These are phyloP conservation scores for Notothenia coriiceps DNA, from an alignment of 2,113 vertebrate genomes.

Conservation along the genomic window DNA sequence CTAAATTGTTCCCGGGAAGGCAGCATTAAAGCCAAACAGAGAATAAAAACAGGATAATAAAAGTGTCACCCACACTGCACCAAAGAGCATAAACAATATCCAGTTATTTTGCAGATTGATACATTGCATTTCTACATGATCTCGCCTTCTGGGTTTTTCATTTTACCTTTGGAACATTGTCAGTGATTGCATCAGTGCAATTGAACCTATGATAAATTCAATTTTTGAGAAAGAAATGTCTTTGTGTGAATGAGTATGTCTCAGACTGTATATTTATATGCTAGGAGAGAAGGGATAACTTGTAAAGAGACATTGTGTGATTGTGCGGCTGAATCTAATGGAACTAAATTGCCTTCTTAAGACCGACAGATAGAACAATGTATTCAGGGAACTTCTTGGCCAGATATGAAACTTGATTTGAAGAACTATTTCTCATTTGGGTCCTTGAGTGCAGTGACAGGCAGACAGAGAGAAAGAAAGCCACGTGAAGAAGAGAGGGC, in stretches of 20 bases:
- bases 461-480: constrained; percentile 41
- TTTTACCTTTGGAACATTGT: background rate
- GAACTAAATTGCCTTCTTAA: constrained; percentile 44
- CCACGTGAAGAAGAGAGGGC: constrained; percentile 51
- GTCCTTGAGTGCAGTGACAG: constrained; percentile 61
- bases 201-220: background rate
- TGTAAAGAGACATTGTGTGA: constrained; percentile 32
- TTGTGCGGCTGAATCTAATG: constrained; percentile 47
- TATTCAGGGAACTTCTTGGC: constrained; percentile 38
- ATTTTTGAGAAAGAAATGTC: background rate
- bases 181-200: background rate
- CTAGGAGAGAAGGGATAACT: constrained; percentile 1
- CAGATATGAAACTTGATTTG: constrained; percentile 53
- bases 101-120: background rate
- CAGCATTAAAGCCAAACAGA: background rate
- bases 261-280: background rate
- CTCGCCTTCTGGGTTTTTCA: background rate
- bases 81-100: constrained; percentile 1
- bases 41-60: background rate
- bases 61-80: background rate
- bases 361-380: constrained; percentile 58
- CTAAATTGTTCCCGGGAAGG: background rate
- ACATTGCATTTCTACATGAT: background rate
- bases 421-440: constrained; percentile 45
- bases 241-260: background rate